These are phyloP conservation scores for Pantherophis alleghaniensis DNA, from an alignment of 2,797 vertebrate species.

Conservation along the genomic window DNA sequence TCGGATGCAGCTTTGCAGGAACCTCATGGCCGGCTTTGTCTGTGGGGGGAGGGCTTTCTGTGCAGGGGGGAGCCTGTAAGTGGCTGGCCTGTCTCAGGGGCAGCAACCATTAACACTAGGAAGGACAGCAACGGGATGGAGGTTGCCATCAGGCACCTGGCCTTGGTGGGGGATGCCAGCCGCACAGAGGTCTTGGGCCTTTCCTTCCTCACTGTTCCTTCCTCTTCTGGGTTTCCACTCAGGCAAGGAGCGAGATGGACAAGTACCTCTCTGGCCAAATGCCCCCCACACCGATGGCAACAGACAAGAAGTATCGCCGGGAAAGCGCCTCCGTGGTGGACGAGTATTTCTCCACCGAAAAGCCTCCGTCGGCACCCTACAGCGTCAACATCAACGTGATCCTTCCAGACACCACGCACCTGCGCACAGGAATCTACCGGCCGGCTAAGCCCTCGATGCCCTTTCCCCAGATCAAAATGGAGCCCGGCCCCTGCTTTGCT, in stretches of 20 bases:
- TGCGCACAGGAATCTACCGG: slow-evolving; percentile 87
- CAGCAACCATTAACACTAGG: neutral
- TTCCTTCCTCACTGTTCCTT: neutral
- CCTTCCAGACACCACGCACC: slow-evolving; percentile 84
- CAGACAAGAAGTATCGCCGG: slow-evolving; percentile 85
- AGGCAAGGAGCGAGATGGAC: slow-evolving; percentile 83
- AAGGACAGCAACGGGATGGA: neutral
- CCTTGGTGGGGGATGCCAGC: neutral
- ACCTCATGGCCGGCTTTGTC: neutral
- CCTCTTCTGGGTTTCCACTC: neutral
- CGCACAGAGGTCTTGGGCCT: fast-evolving
- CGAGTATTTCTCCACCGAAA: slow-evolving; percentile 88
- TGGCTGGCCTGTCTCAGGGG: neutral
- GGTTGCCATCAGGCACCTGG: neutral
- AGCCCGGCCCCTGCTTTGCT: slow-evolving; percentile 77
- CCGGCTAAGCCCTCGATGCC: slow-evolving; percentile 53
- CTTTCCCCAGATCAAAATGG: slow-evolving; percentile 80
- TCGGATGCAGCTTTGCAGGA: neutral
- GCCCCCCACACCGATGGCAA: slow-evolving; percentile 49
- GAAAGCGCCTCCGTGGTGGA: slow-evolving; percentile 90
- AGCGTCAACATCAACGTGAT: slow-evolving; percentile 92
- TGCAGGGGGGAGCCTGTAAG: too few relatives aligned
- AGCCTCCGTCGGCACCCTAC: slow-evolving; percentile 74
- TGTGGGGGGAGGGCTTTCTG: neutral
- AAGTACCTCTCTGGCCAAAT: slow-evolving; percentile 79